Evolutionary conservation across 2,888 invertebrate genomes (phyloP).

Genomic region (Dynastes maya): DNA sequence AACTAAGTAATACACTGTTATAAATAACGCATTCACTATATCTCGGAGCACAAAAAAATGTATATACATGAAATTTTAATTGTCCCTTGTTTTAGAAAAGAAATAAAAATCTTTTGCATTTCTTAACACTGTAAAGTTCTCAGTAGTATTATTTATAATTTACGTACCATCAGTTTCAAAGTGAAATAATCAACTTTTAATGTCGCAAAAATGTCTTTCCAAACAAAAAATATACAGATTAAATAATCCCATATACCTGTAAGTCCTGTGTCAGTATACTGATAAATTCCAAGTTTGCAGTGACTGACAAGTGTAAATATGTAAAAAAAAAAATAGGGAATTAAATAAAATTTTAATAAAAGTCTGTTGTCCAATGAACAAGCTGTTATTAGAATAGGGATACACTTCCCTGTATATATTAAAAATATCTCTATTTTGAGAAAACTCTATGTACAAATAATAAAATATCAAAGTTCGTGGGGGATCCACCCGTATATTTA

Average conservation of each 20-base stretch:
- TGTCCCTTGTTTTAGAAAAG: background rate
- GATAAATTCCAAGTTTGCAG: conserved; percentile 11
- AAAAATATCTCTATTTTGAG: conserved; percentile 33
- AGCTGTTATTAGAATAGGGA: conserved; percentile 43
- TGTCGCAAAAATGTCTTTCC: conserved; percentile 28
- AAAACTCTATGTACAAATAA: conserved; percentile 39
- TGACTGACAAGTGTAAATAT: conserved; percentile 39
- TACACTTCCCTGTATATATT: conserved; percentile 35
- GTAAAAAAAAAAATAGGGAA: conserved; percentile 40
- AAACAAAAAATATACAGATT: conserved; percentile 30
- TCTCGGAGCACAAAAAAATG: conserved; percentile 37
- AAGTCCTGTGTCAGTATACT: conserved; percentile 35
- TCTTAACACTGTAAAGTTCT: conserved; percentile 18
- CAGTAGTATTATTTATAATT: conserved; percentile 43
- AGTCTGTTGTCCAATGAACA: conserved; percentile 41
- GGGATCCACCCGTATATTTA: conserved; percentile 30
- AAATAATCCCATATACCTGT: conserved; percentile 33
- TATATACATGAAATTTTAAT: conserved; percentile 22
- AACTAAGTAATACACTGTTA: conserved; percentile 25
- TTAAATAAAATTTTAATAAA: conserved; percentile 35
- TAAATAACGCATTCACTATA: conserved; percentile 38
- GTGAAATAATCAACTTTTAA: conserved; percentile 40
- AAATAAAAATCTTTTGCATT: conserved; percentile 3
- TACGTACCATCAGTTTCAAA: conserved; percentile 33
- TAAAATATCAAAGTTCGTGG: conserved; percentile 41